Percentiles rank a stretch among this genome's conserved stretches.
Evolutionary conservation across 1,140 invertebrate genomes (phyloP).

Genomic region (Venturia canescens): DNA sequence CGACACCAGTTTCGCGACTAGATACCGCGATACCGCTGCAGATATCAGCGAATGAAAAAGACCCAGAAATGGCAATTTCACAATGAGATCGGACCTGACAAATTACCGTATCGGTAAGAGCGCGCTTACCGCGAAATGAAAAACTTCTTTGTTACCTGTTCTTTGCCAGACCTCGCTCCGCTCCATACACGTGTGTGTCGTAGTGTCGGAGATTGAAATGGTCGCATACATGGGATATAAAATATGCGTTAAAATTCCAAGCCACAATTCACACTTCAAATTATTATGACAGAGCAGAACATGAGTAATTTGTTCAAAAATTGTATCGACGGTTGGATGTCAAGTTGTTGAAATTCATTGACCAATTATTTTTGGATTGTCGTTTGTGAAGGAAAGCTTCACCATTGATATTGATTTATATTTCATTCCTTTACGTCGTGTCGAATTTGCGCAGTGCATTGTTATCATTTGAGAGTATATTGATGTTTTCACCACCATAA

Average conservation of each 20-base stretch:
- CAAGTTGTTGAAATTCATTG: too few relatives aligned
- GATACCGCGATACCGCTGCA: not conserved
- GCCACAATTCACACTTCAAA: not conserved
- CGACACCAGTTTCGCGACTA: not conserved
- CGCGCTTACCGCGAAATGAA: not conserved
- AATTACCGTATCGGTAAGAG: not conserved
- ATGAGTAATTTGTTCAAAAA: too few relatives aligned
- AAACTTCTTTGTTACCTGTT: slow-evolving; percentile 1
- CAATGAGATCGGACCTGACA: not conserved
- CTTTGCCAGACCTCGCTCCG: not conserved
- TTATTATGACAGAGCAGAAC: too few relatives aligned
- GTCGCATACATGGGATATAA: not conserved
- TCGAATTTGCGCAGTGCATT: too few relatives aligned
- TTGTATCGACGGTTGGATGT: too few relatives aligned
- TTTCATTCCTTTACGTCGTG: too few relatives aligned
- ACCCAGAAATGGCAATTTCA: not conserved
- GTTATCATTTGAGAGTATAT: too few relatives aligned
- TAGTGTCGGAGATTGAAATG: not conserved
- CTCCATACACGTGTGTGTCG: not conserved
- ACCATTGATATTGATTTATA: too few relatives aligned
- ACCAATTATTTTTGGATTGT: too few relatives aligned
- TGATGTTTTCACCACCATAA: too few relatives aligned
- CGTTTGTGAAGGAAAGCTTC: too few relatives aligned
- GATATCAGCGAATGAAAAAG: not conserved
- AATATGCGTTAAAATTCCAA: not conserved